phyloP scores from a whole-genome alignment of 2,797 vertebrate genomes.

The Sebastes kiyomatsui region DNA sequence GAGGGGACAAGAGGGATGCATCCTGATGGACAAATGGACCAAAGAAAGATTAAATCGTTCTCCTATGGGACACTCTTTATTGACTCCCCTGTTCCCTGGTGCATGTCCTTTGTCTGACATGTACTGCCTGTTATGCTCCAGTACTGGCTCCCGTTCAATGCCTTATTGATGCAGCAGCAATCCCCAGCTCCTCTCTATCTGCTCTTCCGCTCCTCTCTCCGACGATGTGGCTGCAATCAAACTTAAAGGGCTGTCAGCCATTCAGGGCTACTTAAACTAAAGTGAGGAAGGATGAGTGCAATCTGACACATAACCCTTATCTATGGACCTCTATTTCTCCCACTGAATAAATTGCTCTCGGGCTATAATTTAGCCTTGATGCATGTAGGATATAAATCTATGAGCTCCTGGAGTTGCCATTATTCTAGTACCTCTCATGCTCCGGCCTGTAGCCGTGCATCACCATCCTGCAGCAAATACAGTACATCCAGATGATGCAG shows the following conservation, averaged over 20 bases:
- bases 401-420: slow-evolving; percentile 39
- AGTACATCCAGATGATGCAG: slow-evolving; percentile 43
- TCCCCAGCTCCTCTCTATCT: slow-evolving; percentile 37
- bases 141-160: slow-evolving; percentile 38
- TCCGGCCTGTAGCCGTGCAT: slow-evolving; percentile 34
- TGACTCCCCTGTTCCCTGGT: slow-evolving; percentile 31
- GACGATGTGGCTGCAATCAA: slow-evolving; percentile 56
- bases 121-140: slow-evolving; percentile 23
- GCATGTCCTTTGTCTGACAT: slow-evolving; percentile 32
- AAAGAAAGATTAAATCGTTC: background rate
- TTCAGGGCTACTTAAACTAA: slow-evolving; percentile 57
- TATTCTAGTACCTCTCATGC: slow-evolving; percentile 23
- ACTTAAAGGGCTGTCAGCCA: slow-evolving; percentile 52
- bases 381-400: slow-evolving; percentile 47
- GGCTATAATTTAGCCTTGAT: slow-evolving; percentile 59
- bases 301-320: slow-evolving; percentile 47
- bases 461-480: slow-evolving; percentile 8
- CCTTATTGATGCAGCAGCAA: slow-evolving; percentile 54
- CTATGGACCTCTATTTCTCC: slow-evolving; percentile 34
- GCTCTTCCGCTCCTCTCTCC: slow-evolving; percentile 30
- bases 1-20: slow-evolving; percentile 18
- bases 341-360: slow-evolving; percentile 49
- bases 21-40: slow-evolving; percentile 25
- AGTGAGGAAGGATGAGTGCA: slow-evolving; percentile 50
- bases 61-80: slow-evolving; percentile 16